These are phyloP conservation scores for Pachyramphus minor DNA, from an alignment of 2,113 vertebrate species.

Conservation along the genomic window DNA sequence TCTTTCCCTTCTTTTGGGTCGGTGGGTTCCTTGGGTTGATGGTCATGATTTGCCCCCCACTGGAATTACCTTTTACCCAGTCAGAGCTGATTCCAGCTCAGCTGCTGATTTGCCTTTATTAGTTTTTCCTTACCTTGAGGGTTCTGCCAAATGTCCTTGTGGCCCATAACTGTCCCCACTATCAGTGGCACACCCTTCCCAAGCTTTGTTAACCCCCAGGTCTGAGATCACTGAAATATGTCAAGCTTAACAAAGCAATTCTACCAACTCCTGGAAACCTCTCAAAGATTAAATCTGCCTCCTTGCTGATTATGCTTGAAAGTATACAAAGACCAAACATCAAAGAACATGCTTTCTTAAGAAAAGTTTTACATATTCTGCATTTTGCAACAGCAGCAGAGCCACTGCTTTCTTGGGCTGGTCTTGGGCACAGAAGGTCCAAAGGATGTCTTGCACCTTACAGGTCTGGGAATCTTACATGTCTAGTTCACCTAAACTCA, in stretches of 20 bases:
- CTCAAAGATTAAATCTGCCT: too few relatives aligned
- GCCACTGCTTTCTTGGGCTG: background rate
- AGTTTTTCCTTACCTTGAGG: background rate
- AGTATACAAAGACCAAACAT: background rate
- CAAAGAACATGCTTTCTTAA: background rate
- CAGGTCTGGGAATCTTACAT: background rate
- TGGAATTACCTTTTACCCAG: background rate
- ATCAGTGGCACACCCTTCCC: background rate
- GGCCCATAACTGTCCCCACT: background rate
- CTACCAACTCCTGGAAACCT: background rate
- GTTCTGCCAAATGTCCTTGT: background rate
- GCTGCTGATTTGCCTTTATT: background rate
- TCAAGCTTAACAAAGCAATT: background rate
- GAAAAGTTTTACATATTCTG: background rate
- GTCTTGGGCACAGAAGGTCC: background rate
- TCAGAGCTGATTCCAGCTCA: background rate
- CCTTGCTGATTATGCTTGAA: background rate
- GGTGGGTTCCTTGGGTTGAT: fast-evolving
- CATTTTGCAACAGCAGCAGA: background rate
- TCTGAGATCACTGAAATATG: background rate
- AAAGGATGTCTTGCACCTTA: background rate
- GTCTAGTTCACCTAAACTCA: background rate
- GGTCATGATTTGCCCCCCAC: background rate
- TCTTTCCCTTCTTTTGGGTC: background rate
- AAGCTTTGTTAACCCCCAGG: background rate